A percentile compares a stretch with the other conserved stretches of the same genome.
phyloP scores from a whole-genome alignment of 2,113 vertebrate species.

The Microcebus jonahi region DNA sequence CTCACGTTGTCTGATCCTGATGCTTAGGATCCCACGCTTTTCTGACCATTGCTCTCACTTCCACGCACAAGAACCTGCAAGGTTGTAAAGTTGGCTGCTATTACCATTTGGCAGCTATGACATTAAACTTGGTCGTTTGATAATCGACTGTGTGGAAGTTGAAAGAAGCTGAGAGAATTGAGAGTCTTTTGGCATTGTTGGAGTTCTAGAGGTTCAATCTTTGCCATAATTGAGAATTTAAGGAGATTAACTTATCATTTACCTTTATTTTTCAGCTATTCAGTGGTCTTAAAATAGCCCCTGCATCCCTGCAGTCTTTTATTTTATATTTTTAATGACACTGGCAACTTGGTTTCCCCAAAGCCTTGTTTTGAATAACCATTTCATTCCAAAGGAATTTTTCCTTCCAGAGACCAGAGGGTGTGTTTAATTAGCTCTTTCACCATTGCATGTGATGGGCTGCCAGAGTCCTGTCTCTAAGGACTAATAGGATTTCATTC shows the following conservation, averaged over 20 bases:
- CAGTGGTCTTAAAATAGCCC: neutral
- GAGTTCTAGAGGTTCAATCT: neutral
- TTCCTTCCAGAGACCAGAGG: neutral
- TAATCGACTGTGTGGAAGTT: neutral
- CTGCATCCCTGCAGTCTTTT: neutral
- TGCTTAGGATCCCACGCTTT: neutral
- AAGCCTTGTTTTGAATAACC: neutral
- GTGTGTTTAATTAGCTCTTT: neutral
- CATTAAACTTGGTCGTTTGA: neutral
- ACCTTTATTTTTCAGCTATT: neutral
- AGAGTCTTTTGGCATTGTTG: neutral
- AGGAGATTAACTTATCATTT: neutral
- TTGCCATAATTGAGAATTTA: neutral
- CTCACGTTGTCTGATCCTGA: neutral
- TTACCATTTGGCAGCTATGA: neutral
- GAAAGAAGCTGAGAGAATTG: neutral
- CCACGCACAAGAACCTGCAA: neutral
- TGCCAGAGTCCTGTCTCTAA: neutral
- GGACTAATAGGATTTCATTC: neutral
- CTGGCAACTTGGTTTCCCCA: neutral
- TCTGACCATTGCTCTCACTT: neutral
- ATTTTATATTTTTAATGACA: neutral
- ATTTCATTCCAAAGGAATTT: neutral
- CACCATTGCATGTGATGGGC: accelerated
- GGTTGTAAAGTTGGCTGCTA: neutral